phyloP scores from a whole-genome alignment of 2,888 invertebrate species.

The Dendrolimus houi region DNA sequence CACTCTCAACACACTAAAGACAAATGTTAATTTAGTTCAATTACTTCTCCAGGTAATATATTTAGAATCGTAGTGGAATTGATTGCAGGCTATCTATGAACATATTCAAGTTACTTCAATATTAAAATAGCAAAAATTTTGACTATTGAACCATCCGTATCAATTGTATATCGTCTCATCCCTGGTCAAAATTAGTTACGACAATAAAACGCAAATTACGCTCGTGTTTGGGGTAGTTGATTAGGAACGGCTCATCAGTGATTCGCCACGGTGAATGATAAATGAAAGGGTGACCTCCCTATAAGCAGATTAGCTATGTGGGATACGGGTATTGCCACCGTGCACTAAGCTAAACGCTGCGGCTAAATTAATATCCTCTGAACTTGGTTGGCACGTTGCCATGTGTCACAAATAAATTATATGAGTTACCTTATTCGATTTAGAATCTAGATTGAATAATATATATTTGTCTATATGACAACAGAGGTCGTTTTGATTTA shows the following conservation, averaged over 20 bases:
- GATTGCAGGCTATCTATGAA: too few relatives aligned
- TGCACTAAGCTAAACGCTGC: neutral
- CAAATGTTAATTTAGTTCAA: too few relatives aligned
- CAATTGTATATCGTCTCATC: neutral
- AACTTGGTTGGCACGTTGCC: neutral
- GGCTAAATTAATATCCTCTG: neutral
- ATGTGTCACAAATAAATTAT: neutral
- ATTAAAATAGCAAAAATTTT: neutral
- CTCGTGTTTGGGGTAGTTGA: slow-evolving; percentile 29
- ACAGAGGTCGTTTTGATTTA: too few relatives aligned
- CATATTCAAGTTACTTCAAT: too few relatives aligned
- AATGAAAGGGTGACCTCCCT: slow-evolving; percentile 3
- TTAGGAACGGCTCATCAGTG: slow-evolving; percentile 44
- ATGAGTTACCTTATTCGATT: neutral
- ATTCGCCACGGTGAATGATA: slow-evolving; percentile 24
- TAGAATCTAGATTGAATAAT: neutral
- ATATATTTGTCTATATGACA: too few relatives aligned
- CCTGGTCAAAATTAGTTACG: slow-evolving; percentile 20
- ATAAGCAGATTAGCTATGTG: slow-evolving; percentile 23
- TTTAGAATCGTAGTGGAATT: too few relatives aligned
- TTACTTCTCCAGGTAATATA: too few relatives aligned
- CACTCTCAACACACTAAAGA: too few relatives aligned
- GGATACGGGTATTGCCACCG: neutral
- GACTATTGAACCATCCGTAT: neutral
- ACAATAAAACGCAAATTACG: slow-evolving; percentile 31